Evolutionary conservation across 2,888 invertebrate species (phyloP).

Genomic region (Drosophila cracens): DNA sequence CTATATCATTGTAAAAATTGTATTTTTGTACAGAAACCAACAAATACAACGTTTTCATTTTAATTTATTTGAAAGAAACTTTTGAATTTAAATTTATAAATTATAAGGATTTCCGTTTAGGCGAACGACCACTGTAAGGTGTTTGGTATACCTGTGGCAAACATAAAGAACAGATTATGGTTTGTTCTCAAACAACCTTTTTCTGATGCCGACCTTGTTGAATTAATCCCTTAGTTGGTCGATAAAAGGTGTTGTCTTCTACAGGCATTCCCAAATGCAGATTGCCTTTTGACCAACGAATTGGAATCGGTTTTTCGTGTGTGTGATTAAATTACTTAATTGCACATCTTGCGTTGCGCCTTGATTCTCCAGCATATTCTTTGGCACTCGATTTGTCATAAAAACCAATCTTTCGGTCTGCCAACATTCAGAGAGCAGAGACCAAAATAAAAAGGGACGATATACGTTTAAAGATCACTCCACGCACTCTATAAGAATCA

Average conservation of each 20-base stretch:
- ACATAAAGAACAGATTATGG: background rate
- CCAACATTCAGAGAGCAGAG: slow-evolving; percentile 8
- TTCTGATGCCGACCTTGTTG: background rate
- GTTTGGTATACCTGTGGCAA: background rate
- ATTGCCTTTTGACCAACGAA: slow-evolving; percentile 43
- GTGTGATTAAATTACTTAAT: background rate
- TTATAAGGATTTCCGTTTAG: background rate
- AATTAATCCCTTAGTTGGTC: slow-evolving; percentile 7
- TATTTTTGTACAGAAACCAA: background rate
- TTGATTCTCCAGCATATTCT: slow-evolving; percentile 10
- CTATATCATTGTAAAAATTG: background rate
- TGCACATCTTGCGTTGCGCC: slow-evolving; percentile 6
- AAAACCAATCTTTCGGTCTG: slow-evolving; percentile 2
- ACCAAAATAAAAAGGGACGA: slow-evolving; percentile 7
- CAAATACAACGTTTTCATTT: no score
- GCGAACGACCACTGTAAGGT: background rate
- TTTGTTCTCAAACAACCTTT: slow-evolving; percentile 3
- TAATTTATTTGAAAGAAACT: no score
- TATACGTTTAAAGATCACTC: slow-evolving; percentile 25
- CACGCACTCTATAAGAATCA: slow-evolving; percentile 3
- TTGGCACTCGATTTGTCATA: background rate
- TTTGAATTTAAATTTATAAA: background rate
- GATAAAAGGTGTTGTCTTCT: slow-evolving; percentile 70
- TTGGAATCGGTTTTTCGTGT: background rate
- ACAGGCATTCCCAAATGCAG: slow-evolving; percentile 66